Evolutionary conservation across 2,113 vertebrate species (phyloP).

Genomic region (Calyptomena viridis): DNA sequence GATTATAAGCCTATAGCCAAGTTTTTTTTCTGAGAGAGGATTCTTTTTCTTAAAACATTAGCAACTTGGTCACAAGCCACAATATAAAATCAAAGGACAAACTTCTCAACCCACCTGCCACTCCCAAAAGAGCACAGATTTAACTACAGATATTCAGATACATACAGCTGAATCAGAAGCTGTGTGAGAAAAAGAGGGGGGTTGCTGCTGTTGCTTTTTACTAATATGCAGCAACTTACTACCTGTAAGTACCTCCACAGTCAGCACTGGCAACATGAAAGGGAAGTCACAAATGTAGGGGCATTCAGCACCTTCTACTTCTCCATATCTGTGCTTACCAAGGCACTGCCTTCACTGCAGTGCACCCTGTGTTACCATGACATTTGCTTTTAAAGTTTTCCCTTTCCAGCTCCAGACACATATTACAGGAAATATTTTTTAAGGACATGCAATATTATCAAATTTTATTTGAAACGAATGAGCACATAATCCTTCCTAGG

Average conservation of each 20-base stretch:
- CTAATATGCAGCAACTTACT: neutral
- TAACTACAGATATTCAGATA: neutral
- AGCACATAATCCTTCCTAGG: neutral
- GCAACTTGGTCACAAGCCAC: conserved; percentile 49
- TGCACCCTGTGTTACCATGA: neutral
- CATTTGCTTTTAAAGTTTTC: neutral
- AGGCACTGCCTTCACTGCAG: neutral
- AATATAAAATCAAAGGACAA: conserved; percentile 64
- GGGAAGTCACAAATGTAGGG: accelerated
- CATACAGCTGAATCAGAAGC: neutral
- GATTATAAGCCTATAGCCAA: conserved; percentile 13
- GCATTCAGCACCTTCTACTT: neutral
- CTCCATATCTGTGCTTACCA: accelerated
- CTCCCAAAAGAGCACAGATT: conserved; percentile 30
- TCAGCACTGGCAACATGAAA: neutral
- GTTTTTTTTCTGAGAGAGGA: neutral
- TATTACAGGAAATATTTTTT: neutral
- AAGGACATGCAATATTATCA: neutral
- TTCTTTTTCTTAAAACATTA: neutral
- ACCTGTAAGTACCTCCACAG: neutral
- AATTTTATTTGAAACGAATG: neutral
- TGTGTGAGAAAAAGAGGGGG: neutral
- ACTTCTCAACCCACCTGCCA: conserved; percentile 63
- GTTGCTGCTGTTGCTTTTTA: neutral
- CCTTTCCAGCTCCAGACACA: neutral